Percentiles rank a stretch among this genome's conserved stretches.
phyloP scores from a whole-genome alignment of 2,797 vertebrate genomes.

The Muscicapa striata region DNA sequence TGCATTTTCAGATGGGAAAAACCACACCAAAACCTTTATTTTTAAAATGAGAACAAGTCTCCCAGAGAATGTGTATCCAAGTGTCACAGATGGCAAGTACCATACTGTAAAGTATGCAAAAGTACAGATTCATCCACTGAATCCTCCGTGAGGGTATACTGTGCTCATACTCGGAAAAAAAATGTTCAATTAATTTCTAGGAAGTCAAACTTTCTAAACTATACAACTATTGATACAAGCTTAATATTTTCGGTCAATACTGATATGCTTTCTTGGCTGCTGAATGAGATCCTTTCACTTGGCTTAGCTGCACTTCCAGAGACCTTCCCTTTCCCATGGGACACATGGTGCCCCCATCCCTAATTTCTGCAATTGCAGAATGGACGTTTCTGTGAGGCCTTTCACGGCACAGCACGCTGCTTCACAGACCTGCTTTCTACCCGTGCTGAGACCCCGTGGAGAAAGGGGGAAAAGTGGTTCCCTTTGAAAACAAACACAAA shows the following conservation, averaged over 20 bases:
- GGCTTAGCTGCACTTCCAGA: not conserved
- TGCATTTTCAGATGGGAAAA: not conserved
- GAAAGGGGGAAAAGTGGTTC: not conserved
- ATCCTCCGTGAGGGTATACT: not conserved
- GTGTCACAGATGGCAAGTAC: not conserved
- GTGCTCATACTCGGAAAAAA: not conserved
- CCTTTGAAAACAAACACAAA: not conserved
- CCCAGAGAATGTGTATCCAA: not conserved
- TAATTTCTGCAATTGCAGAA: not conserved
- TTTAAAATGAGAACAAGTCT: not conserved
- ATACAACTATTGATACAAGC: not conserved
- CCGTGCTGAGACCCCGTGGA: not conserved
- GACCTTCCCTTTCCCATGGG: not conserved
- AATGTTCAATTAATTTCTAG: not conserved
- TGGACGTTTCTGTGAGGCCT: not conserved
- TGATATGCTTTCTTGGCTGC: not conserved
- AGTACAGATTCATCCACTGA: not conserved
- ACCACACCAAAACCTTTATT: not conserved
- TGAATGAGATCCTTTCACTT: slow-evolving; percentile 15
- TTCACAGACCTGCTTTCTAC: not conserved
- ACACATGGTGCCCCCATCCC: rapidly evolving
- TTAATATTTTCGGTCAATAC: not conserved
- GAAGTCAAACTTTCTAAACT: slow-evolving; percentile 4
- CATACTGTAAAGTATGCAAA: not conserved
- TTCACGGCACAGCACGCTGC: not conserved